These are phyloP conservation scores for Drosophila parabipectinata DNA, from an alignment of 1,140 invertebrate species.

Conservation along the genomic window DNA sequence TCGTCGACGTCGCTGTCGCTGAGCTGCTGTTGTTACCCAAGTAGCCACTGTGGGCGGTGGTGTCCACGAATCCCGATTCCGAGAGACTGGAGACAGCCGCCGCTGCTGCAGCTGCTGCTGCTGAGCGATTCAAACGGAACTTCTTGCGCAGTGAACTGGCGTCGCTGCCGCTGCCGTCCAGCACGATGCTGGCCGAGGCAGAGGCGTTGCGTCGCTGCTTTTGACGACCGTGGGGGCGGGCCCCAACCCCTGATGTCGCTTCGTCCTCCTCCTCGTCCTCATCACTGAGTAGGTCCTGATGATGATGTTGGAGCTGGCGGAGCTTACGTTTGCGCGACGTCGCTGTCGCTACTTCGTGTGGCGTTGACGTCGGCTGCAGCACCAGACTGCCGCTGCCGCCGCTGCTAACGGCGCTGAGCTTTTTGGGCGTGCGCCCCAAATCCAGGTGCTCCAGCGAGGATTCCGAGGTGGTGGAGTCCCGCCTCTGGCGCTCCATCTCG, in stretches of 20 bases:
- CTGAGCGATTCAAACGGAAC: slow-evolving; percentile 72
- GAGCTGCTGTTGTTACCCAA: slow-evolving; percentile 47
- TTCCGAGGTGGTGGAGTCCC: slow-evolving; percentile 80
- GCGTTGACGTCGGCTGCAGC: slow-evolving; percentile 72
- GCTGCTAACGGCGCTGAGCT: slow-evolving; percentile 57
- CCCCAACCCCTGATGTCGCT: slow-evolving; percentile 9
- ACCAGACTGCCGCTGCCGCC: slow-evolving; percentile 13
- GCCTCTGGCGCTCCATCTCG: slow-evolving; percentile 70
- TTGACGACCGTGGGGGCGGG: slow-evolving; percentile 44
- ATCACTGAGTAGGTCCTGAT: slow-evolving; percentile 25
- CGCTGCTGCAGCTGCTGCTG: no score
- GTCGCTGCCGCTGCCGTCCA: slow-evolving; percentile 67
- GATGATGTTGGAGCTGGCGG: slow-evolving; percentile 55
- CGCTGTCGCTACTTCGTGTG: slow-evolving; percentile 39
- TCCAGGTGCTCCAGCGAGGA: slow-evolving; percentile 83
- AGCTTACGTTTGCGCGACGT: slow-evolving; percentile 65
- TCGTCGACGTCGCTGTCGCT: not conserved
- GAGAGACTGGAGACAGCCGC: slow-evolving; percentile 34
- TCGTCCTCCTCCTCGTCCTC: slow-evolving; percentile 49
- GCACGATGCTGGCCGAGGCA: slow-evolving; percentile 64
- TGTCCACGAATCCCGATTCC: slow-evolving; percentile 79
- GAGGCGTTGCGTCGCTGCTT: slow-evolving; percentile 67
- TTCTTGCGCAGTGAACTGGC: slow-evolving; percentile 80
- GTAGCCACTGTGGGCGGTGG: slow-evolving; percentile 55
- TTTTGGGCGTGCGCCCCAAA: slow-evolving; percentile 78